These are phyloP conservation scores for Chorisops tibialis DNA, from an alignment of 2,888 invertebrate genomes.

Conservation along the genomic window DNA sequence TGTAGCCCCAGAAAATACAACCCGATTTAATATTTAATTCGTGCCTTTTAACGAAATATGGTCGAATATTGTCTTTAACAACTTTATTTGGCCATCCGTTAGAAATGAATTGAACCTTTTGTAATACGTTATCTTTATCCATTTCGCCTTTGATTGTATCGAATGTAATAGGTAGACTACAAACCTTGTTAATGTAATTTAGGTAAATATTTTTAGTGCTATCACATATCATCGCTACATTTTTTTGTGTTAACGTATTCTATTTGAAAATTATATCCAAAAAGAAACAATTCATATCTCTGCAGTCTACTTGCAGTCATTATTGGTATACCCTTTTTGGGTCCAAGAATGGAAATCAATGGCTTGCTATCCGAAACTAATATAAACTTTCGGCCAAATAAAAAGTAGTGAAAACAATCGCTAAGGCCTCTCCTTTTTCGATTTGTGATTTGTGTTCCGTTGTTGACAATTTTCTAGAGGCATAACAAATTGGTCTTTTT, in stretches of 20 bases:
- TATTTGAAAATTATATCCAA: neutral
- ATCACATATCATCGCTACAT: neutral
- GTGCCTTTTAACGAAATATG: neutral
- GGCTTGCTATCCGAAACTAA: too few species aligned
- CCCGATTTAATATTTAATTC: too few species aligned
- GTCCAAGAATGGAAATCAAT: neutral
- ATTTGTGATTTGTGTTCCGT: neutral
- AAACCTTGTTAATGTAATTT: too few species aligned
- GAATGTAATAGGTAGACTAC: too few species aligned
- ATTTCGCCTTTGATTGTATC: too few species aligned
- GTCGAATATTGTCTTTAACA: neutral
- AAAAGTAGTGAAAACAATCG: neutral
- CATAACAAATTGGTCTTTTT: neutral
- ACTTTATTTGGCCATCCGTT: neutral
- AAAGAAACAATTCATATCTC: neutral
- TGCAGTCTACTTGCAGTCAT: slow-evolving; percentile 4
- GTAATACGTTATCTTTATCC: too few species aligned
- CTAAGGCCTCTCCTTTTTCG: neutral
- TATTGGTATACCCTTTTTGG: slow-evolving; percentile 4
- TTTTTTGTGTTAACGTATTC: neutral
- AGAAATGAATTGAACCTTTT: neutral
- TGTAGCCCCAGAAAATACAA: too few species aligned
- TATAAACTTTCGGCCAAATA: neutral
- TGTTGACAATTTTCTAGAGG: neutral
- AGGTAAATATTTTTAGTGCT: neutral